Conservation (phyloP, 2,888 invertebrate species). For the Aleiodes leptofemur region DNA sequence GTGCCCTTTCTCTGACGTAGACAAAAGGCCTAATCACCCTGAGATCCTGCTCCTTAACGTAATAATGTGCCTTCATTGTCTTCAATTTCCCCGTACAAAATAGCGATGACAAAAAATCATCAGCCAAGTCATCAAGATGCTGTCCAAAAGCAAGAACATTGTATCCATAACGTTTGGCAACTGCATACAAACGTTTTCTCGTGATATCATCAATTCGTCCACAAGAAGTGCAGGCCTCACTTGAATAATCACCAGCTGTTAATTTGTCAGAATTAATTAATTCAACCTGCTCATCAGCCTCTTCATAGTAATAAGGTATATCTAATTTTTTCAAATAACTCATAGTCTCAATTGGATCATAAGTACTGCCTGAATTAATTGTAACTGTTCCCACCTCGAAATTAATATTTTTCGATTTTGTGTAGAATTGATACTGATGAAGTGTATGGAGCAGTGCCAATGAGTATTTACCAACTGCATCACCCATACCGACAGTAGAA, state of each 20-base stretch:
- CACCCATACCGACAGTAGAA: constrained; percentile 51
- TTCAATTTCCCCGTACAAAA: constrained; percentile 88
- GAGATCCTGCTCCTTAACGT: constrained; percentile 87
- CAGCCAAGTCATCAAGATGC: constrained; percentile 89
- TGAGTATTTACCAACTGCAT: constrained; percentile 85
- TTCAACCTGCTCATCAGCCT: constrained; percentile 81
- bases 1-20: constrained; percentile 87
- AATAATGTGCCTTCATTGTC: constrained; percentile 89
- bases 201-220: constrained; percentile 50
- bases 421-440: constrained; percentile 89
- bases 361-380: constrained; percentile 82
- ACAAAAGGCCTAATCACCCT: constrained; percentile 92
- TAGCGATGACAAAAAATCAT: constrained; percentile 87
- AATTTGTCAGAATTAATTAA: constrained; percentile 74
- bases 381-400: constrained; percentile 86
- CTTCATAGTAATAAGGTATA: constrained; percentile 80
- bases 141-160: constrained; percentile 93
- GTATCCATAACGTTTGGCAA: constrained; percentile 86
- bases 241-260: constrained; percentile 35
- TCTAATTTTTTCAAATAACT: constrained; percentile 78
- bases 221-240: constrained; percentile 47
- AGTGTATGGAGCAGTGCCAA: constrained; percentile 89
- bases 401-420: constrained; percentile 83
- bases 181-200: constrained; percentile 84
- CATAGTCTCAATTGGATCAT: constrained; percentile 79